Percentiles rank a stretch among this genome's conserved stretches.
phyloP scores from a whole-genome alignment of 2,797 vertebrate genomes.

The Thaleichthys pacificus region DNA sequence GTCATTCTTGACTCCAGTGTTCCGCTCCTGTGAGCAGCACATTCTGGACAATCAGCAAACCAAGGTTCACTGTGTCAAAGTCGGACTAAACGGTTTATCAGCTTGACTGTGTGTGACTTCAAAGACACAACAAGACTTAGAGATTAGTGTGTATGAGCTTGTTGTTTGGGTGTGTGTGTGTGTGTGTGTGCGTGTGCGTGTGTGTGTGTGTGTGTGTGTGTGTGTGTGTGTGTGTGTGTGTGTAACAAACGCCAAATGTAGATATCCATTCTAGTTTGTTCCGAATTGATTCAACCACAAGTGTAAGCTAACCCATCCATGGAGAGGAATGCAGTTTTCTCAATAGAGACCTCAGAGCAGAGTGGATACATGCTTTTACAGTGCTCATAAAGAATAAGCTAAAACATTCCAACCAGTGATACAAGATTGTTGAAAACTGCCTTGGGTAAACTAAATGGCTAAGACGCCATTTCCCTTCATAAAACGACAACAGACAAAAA shows the following conservation, averaged over 20 bases:
- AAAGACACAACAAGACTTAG: not conserved
- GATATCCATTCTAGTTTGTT: not conserved
- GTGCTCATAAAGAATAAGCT: constrained; percentile 45
- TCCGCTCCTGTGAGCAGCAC: no score
- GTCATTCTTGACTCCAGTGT: no score
- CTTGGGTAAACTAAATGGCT: constrained; percentile 21
- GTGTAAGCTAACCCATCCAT: constrained; percentile 35
- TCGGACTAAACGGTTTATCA: not conserved
- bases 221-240: not conserved
- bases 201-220: not conserved
- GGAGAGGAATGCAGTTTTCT: constrained; percentile 47
- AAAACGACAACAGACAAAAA: not conserved
- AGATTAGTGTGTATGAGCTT: not conserved
- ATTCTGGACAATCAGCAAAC: not conserved
- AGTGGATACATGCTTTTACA: constrained; percentile 28
- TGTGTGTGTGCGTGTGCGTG: constrained; percentile 14
- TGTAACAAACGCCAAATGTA: not conserved
- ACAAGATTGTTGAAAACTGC: constrained; percentile 40
- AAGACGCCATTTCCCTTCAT: constrained; percentile 19
- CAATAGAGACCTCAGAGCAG: constrained; percentile 38
- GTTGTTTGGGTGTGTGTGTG: constrained; percentile 2
- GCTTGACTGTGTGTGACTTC: not conserved
- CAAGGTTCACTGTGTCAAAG: not conserved
- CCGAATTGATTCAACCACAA: constrained; percentile 36
- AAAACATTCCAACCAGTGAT: constrained; percentile 39